A percentile compares a stretch with the other conserved stretches of the same genome.
These are phyloP conservation scores for Actenoides hombroni DNA, from an alignment of 2,113 vertebrate species.

Conservation along the genomic window DNA sequence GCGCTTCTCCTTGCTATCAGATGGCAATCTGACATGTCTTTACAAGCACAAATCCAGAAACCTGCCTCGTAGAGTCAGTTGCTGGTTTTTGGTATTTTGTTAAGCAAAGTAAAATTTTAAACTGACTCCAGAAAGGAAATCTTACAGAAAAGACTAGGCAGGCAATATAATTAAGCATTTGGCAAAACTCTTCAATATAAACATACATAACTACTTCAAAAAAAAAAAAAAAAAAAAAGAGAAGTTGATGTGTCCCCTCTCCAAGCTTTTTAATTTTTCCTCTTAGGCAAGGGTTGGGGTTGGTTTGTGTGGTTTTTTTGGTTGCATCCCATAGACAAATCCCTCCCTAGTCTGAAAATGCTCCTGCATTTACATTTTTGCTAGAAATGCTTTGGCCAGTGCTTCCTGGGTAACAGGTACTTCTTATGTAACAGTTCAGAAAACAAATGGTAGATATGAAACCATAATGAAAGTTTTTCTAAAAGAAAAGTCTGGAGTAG, in stretches of 20 bases:
- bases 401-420: not conserved
- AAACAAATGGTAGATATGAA: not conserved
- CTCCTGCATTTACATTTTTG: not conserved
- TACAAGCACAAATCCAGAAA: not conserved
- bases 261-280: not conserved
- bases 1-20: not conserved
- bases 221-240: not conserved
- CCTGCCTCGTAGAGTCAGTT: not conserved
- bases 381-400: not conserved
- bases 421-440: not conserved
- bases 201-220: not conserved
- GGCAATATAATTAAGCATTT: not conserved
- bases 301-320: too few relatives aligned
- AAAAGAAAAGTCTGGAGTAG: not conserved
- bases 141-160: not conserved
- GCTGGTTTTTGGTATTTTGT: not conserved
- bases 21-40: not conserved
- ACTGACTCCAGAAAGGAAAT: not conserved
- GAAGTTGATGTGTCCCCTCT: not conserved
- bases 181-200: not conserved
- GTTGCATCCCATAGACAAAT: not conserved
- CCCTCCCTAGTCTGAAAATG: not conserved
- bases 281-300: not conserved
- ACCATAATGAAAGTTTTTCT: not conserved
- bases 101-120: not conserved